Percentiles rank a stretch among this genome's conserved stretches.
These are phyloP conservation scores for Epizoanthus ramosus DNA, from an alignment of 92 coral and sea anemone genomes.

Conservation along the genomic window DNA sequence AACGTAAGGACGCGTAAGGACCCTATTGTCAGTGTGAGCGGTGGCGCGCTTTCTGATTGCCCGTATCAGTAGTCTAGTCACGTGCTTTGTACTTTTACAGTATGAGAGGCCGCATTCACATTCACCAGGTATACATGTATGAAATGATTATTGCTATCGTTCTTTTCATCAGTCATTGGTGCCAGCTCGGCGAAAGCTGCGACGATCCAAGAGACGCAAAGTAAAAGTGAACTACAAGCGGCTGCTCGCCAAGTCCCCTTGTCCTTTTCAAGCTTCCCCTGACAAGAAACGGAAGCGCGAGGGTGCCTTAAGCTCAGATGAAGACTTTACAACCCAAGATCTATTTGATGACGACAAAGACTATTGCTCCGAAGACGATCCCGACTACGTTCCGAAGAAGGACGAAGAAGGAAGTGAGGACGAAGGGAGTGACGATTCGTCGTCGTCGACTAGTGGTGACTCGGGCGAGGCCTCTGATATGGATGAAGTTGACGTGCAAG, in stretches of 20 bases:
- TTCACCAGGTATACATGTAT: background rate
- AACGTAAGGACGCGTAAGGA: no score
- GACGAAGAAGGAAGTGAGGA: conserved; percentile 49
- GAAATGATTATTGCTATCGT: background rate
- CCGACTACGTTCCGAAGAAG: conserved; percentile 75
- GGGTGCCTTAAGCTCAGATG: conserved; percentile 51
- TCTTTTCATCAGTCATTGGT: conserved; percentile 34
- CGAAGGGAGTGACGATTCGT: background rate
- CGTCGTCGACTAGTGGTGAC: background rate
- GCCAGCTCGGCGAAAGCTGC: conserved; percentile 20
- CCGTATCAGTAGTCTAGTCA: no score
- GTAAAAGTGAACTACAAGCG: conserved; percentile 39
- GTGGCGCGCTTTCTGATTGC: no score
- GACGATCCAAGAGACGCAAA: conserved; percentile 46
- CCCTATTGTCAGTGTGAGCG: no score
- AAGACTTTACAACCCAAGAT: conserved; percentile 49
- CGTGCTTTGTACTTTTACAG: no score
- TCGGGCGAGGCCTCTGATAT: conserved; percentile 32
- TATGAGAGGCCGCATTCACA: no score
- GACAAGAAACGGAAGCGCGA: conserved; percentile 83
- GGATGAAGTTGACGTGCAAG: conserved; percentile 23
- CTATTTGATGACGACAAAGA: conserved; percentile 58
- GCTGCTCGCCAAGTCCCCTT: conserved; percentile 18
- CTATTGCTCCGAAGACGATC: conserved; percentile 88
- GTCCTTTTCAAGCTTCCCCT: conserved; percentile 65